A percentile compares a stretch with the other conserved stretches of the same genome.
Evolutionary conservation across 2,888 invertebrate genomes (phyloP).

Genomic region (Liopterus haemorrhoidalis): DNA sequence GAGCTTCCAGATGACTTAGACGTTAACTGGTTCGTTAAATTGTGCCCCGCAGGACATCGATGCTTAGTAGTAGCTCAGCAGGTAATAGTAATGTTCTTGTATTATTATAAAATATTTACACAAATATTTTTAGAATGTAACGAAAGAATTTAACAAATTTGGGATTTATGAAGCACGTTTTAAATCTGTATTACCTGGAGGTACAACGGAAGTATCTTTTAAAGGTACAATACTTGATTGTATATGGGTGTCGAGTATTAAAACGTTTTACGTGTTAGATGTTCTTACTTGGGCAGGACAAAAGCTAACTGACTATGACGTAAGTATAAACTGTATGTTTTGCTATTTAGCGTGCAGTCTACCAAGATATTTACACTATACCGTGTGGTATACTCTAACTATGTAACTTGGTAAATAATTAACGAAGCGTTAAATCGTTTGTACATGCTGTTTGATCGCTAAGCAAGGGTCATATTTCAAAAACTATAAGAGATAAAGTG

Average conservation of each 20-base stretch:
- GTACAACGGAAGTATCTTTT: no score
- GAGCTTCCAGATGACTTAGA: constrained; percentile 74
- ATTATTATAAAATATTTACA: constrained; percentile 27
- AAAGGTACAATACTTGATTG: constrained; percentile 76
- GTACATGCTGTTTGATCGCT: no score
- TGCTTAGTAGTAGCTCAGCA: constrained; percentile 71
- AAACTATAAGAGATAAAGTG: no score
- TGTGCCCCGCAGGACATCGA: constrained; percentile 80
- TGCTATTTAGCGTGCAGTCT: no score
- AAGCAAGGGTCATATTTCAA: background rate
- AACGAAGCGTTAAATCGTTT: constrained; percentile 7
- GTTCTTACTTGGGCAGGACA: constrained; percentile 74
- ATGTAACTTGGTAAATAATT: constrained; percentile 2
- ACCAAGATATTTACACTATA: no score
- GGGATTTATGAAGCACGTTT: constrained; percentile 56
- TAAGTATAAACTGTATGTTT: constrained; percentile 49
- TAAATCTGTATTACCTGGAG: constrained; percentile 68
- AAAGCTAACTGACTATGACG: constrained; percentile 67
- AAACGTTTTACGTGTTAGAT: constrained; percentile 74
- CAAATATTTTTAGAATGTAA: constrained; percentile 54
- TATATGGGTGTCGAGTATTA: constrained; percentile 57
- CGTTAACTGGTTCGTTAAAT: constrained; percentile 65
- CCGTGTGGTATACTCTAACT: no score
- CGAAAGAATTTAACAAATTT: constrained; percentile 61
- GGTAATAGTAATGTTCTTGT: constrained; percentile 40